Evolutionary conservation across 1,140 invertebrate species (phyloP).

Genomic region (Agrilus planipennis): DNA sequence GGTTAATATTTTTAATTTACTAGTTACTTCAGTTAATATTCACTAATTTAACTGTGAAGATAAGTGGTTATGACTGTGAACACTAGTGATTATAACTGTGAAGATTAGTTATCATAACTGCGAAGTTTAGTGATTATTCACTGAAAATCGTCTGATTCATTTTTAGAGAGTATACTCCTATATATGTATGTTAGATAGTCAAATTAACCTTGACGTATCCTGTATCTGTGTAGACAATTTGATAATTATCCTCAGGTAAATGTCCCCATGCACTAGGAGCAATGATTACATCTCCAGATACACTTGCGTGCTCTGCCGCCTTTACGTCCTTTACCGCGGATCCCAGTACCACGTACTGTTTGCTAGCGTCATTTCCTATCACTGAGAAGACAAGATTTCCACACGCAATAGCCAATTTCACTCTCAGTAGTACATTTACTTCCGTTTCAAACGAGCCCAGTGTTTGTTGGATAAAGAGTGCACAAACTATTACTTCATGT

Average conservation of each 20-base stretch:
- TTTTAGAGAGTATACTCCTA: too few species aligned
- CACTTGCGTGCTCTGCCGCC: slow-evolving; percentile 31
- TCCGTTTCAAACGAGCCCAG: slow-evolving; percentile 44
- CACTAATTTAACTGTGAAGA: too few species aligned
- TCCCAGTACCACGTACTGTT: slow-evolving; percentile 45
- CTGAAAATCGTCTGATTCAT: too few species aligned
- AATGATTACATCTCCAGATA: slow-evolving; percentile 37
- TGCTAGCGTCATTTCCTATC: slow-evolving; percentile 38
- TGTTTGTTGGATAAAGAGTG: slow-evolving; percentile 45
- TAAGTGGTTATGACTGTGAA: too few species aligned
- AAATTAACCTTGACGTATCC: slow-evolving; percentile 33
- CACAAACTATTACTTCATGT: slow-evolving; percentile 44
- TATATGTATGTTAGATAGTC: too few species aligned
- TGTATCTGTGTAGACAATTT: slow-evolving; percentile 26
- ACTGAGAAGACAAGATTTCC: slow-evolving; percentile 43
- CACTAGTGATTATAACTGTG: too few species aligned
- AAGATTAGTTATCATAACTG: too few species aligned
- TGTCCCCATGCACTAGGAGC: slow-evolving; percentile 39
- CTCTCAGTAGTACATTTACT: slow-evolving; percentile 42
- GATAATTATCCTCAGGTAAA: slow-evolving; percentile 32
- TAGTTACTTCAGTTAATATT: too few species aligned
- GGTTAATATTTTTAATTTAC: too few species aligned
- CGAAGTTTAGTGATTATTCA: too few species aligned
- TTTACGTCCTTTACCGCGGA: slow-evolving; percentile 48
- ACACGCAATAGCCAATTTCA: slow-evolving; percentile 48